Conservation (phyloP, 2,888 invertebrate genomes). For the Drosophila mercatorum region DNA sequence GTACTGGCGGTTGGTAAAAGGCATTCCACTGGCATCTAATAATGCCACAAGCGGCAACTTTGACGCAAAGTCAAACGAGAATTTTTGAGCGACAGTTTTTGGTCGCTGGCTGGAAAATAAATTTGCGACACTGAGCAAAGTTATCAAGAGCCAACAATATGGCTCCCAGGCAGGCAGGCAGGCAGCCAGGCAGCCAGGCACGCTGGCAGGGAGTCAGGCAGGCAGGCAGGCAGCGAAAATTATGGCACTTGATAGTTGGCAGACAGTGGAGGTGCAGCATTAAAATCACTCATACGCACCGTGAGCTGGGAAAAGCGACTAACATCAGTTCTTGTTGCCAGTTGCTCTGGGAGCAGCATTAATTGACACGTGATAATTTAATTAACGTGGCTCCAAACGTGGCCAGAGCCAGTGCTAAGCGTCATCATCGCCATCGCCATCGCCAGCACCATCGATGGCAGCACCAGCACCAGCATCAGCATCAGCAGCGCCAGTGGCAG, state of each 20-base stretch:
- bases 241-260: constrained; percentile 60
- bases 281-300: constrained; percentile 66
- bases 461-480: constrained; percentile 13
- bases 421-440: constrained; percentile 31
- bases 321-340: constrained; percentile 37
- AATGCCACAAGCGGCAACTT: constrained; percentile 61
- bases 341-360: constrained; percentile 62
- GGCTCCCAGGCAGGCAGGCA: constrained; percentile 26
- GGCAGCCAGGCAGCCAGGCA: constrained; percentile 30
- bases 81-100: constrained; percentile 64
- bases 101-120: constrained; percentile 39
- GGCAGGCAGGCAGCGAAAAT: constrained; percentile 42
- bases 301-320: constrained; percentile 29
- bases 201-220: constrained; percentile 13
- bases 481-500: not conserved
- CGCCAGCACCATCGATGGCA: constrained; percentile 46
- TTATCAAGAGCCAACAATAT: constrained; percentile 45
- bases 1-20: not conserved
- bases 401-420: constrained; percentile 58
- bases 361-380: constrained; percentile 78
- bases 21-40: constrained; percentile 33
- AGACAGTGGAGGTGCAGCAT: constrained; percentile 39
- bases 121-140: constrained; percentile 39
- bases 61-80: constrained; percentile 64
- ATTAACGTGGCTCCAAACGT: constrained; percentile 75